phyloP scores from a whole-genome alignment of 2,797 vertebrate genomes.

The Mormyrus proboscirostris region DNA sequence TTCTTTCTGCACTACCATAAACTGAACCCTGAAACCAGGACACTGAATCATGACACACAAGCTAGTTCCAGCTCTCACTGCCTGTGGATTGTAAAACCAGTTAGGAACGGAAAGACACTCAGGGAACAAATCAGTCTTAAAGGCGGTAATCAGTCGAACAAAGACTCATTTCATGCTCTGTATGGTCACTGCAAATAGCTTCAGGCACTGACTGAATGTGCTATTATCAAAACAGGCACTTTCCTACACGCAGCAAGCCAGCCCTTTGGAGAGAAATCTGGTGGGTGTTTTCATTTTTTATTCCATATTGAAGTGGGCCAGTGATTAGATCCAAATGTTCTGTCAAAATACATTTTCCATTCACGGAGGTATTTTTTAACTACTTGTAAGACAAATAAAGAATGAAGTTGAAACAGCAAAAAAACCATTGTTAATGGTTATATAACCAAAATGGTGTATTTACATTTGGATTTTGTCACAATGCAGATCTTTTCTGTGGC shows the following conservation, averaged over 20 bases:
- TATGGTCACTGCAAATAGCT: background rate
- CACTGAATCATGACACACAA: background rate
- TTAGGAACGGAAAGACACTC: background rate
- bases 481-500: background rate
- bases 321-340: background rate
- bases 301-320: background rate
- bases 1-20: background rate
- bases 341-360: background rate
- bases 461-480: background rate
- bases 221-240: constrained; percentile 51
- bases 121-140: background rate
- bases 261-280: constrained; percentile 34
- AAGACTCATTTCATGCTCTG: background rate
- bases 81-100: background rate
- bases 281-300: constrained; percentile 31
- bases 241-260: constrained; percentile 39
- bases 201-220: background rate
- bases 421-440: background rate
- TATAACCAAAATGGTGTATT: background rate
- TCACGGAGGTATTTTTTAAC: background rate
- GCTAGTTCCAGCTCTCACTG: background rate
- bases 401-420: background rate
- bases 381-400: background rate
- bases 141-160: background rate
- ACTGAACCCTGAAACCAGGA: background rate